A percentile compares a stretch with the other conserved stretches of the same genome.
Conservation (phyloP, 2,888 invertebrate genomes). For the Odiellus spinosus region DNA sequence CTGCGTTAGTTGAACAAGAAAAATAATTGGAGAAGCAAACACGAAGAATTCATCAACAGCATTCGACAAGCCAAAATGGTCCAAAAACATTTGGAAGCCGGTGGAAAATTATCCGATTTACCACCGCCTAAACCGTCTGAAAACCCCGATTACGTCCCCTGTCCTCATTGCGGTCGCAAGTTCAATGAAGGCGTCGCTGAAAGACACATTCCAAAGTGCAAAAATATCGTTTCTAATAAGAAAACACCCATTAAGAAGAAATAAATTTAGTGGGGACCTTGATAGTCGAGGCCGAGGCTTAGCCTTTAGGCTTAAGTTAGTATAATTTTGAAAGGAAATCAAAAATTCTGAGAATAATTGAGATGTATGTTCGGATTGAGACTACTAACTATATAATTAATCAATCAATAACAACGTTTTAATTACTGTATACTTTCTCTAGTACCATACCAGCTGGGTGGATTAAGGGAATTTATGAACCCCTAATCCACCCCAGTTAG, state of each 20-base stretch:
- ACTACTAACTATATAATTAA: too few species aligned
- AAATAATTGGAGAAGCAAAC: conserved; percentile 73
- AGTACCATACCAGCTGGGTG: too few species aligned
- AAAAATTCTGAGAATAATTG: too few species aligned
- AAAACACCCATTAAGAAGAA: conserved; percentile 5
- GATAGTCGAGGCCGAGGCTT: neutral
- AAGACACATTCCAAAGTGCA: conserved; percentile 83
- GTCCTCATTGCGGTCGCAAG: conserved; percentile 69
- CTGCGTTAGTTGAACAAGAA: conserved; percentile 23
- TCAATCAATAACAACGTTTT: too few species aligned
- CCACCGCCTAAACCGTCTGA: conserved; percentile 78
- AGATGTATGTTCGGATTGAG: too few species aligned
- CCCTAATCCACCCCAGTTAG: too few species aligned
- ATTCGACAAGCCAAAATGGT: conserved; percentile 78
- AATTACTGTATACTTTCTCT: too few species aligned
- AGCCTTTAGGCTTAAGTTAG: neutral
- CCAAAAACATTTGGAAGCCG: conserved; percentile 59
- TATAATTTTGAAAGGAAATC: too few species aligned
- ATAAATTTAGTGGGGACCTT: neutral
- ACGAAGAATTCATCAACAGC: conserved; percentile 79
- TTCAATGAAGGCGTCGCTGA: conserved; percentile 65
- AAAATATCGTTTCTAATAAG: conserved; percentile 63
- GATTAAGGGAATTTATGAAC: too few species aligned
- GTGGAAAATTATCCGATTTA: conserved; percentile 70
- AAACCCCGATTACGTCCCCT: conserved; percentile 76